Evolutionary conservation across 2,888 invertebrate species (phyloP), one percentile per base, ranked within the genome.

Genomic region (Seira sanloemensis): DNA sequence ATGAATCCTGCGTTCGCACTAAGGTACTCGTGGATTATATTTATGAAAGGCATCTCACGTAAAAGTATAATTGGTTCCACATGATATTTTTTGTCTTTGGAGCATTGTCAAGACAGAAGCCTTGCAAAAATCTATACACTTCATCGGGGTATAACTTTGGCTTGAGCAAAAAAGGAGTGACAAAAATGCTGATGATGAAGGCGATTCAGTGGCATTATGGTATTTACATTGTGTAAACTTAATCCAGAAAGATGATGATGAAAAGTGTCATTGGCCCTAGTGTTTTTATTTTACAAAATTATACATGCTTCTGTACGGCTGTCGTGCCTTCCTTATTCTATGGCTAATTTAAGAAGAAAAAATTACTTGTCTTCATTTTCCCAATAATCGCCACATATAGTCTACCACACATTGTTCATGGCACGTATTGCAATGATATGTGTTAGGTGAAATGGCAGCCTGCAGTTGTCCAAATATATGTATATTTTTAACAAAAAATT

Each of bases 231-330:
- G 21, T 23, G 62, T 62, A 62, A 62, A 62, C 21, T 62, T 62
- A 62, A 62, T 62, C 62, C 62, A 62, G 62, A 21, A 69, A 37
- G 18, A 66, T 67, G 69, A 54, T 66, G 83, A 84, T 84, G 74
- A 68, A 73, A 82, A 82, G 82, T 86, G 86, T 86, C 86, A 86
- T 78, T 86, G 86, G 82, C 86, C 86, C 76, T 83, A 50, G 54
- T 76, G 81, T 74, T 78, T 84, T 84, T 75, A 74, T 83, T 78
- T 83, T 77, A 66, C 65, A 75, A 74, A 75, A 85, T 85, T 85
- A 75, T 81, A 69, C 66, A 82, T 82, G 85, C 81, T 75, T 69
- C 78, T 81, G 65, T 21, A 25, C 24, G 24, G 16, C 23, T 62
- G 62, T 62, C 62, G 62, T 21, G 62, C 62, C 23, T 62, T 62